Conservation (phyloP, 2,888 invertebrate genomes). For the Plagodis dolabraria region DNA sequence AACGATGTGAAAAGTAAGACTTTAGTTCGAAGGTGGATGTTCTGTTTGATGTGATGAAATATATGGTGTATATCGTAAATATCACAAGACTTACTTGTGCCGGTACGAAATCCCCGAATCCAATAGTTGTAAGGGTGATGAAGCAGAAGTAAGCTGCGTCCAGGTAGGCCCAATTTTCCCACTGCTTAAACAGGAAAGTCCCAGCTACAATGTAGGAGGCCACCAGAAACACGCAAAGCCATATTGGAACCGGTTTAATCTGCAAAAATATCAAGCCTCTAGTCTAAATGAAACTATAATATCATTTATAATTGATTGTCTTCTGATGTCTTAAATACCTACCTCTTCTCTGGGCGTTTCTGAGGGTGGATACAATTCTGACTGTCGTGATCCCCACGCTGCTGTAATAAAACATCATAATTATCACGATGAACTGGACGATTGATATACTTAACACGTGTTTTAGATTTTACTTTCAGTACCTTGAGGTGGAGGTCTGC, state of each 20-base stretch:
- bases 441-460: neutral
- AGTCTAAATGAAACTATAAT: no score
- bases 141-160: slow-evolving; percentile 97
- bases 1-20: no score
- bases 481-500: slow-evolving; percentile 57
- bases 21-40: no score
- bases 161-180: slow-evolving; percentile 94
- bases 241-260: slow-evolving; percentile 92
- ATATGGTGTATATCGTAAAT: no score
- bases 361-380: slow-evolving; percentile 61
- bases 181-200: slow-evolving; percentile 92
- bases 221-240: slow-evolving; percentile 94
- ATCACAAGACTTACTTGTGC: slow-evolving; percentile 84
- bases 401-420: slow-evolving; percentile 27
- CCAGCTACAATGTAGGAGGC: slow-evolving; percentile 96
- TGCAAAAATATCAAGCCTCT: slow-evolving; percentile 30
- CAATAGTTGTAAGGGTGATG: slow-evolving; percentile 96
- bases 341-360: slow-evolving; percentile 66
- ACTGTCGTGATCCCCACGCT: slow-evolving; percentile 71
- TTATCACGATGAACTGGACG: neutral
- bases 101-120: slow-evolving; percentile 96
- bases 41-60: no score
- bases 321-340: slow-evolving; percentile 9
- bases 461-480: neutral
- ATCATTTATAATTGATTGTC: no score